phyloP scores from a whole-genome alignment of 1,140 invertebrate species.

The Anthonomus grandis region DNA sequence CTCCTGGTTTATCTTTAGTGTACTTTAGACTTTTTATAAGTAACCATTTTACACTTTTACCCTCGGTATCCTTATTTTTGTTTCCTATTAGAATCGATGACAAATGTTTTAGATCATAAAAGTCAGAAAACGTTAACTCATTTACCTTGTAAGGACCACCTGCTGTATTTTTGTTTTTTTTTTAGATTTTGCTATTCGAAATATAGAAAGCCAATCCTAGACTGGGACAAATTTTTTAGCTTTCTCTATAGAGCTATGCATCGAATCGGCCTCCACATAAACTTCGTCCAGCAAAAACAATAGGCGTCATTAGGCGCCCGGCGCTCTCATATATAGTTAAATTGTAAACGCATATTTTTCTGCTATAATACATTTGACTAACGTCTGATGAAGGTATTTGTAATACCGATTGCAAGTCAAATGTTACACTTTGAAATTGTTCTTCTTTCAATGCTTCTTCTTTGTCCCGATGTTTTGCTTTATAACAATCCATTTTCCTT shows the following conservation, averaged over 20 bases:
- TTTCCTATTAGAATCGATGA: conserved; percentile 10
- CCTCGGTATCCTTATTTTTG: background rate
- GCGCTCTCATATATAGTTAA: conserved; percentile 33
- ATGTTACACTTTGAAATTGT: conserved; percentile 10
- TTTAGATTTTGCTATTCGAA: conserved; percentile 19
- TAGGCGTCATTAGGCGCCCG: conserved; percentile 22
- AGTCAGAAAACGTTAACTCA: conserved; percentile 20
- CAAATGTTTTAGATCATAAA: conserved; percentile 18
- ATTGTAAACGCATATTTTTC: conserved; percentile 35
- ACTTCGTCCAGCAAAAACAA: conserved; percentile 31
- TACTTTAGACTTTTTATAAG: background rate
- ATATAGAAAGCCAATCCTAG: conserved; percentile 23
- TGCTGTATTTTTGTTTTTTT: conserved; percentile 8
- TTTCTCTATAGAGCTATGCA: conserved; percentile 30
- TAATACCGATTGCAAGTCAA: conserved; percentile 29
- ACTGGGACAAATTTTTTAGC: conserved; percentile 13
- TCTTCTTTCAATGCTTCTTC: background rate
- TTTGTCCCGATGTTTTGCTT: background rate
- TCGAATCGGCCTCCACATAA: conserved; percentile 33
- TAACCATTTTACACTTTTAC: background rate
- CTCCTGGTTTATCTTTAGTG: background rate
- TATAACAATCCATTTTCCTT: background rate
- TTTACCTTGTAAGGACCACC: conserved; percentile 14
- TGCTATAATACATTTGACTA: conserved; percentile 32
- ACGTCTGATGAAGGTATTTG: conserved; percentile 32